Evolutionary conservation across 2,113 vertebrate species (phyloP), one percentile per base, ranked within the genome.

Genomic region (Anolis carolinensis): DNA sequence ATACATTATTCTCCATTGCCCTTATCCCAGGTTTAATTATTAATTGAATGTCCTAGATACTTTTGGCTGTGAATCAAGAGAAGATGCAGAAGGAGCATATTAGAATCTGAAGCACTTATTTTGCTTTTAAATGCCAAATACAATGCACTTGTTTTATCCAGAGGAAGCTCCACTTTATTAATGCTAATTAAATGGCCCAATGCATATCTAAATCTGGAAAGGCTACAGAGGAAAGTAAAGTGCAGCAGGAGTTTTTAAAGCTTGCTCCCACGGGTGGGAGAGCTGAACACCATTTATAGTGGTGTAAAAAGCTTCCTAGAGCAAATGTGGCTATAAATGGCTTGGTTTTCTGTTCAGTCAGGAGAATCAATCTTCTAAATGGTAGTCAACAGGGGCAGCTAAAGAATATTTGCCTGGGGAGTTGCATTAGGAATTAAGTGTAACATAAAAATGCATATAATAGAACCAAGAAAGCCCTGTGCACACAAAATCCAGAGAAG

Each of bases 301-400:
- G 18, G 34, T 65, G n/a, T 84, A 86, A 87, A 59, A 87, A 68
- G n/a, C 39, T 20, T 75, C 70, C 71, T 32, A 30, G 50, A 76
- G 72, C 71, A 55, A 86, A 55, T 68, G 18, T 16, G 21, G 59
- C 62, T 55, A 55, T 68, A 52, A 82, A 81, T 44, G 27, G 70
- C 10, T 73, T 16, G 32, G 78, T 74, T 55, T 74, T 67, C 30
- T 74, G 13, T 75, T 75, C 18, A 2, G 44, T 5, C 16, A n/a
- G 71, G 21, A n/a, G 34, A 86, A 52, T 27, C 62, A 21, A 9
- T 72, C 73, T 79, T 85, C 83, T 1, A 44, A 44, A 23, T 6
- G 65, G 1, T 71, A 74, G 83, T 87, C 68, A 83, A 36, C 21
- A 86, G 8, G 4, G 67, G 1, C 2, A 62, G 5, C 8, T 81